Evolutionary conservation across 2,797 vertebrate genomes (phyloP).

Genomic region (Melanotaenia parkinsoni): DNA sequence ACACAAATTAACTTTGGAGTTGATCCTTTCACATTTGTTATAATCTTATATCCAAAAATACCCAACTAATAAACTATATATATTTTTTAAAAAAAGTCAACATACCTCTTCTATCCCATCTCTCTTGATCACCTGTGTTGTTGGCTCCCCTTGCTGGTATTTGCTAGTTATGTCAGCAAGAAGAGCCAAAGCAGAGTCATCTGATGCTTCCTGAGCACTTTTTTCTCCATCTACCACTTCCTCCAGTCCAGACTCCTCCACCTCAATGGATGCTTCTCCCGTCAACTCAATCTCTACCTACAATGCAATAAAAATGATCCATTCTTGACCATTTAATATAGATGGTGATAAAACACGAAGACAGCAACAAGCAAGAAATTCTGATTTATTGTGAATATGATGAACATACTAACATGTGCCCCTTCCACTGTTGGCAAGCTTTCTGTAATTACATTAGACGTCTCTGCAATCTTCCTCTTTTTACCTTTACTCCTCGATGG

Average conservation of each 20-base stretch:
- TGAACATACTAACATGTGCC: constrained; percentile 83
- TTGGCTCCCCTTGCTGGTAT: constrained; percentile 91
- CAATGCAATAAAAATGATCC: constrained; percentile 16
- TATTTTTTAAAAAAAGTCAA: not conserved
- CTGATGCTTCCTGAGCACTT: constrained; percentile 87
- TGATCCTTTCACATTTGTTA: not conserved
- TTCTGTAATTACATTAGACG: constrained; percentile 94
- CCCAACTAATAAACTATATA: too few species aligned
- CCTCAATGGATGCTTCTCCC: constrained; percentile 86
- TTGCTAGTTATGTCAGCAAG: constrained; percentile 98
- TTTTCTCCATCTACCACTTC: constrained; percentile 89
- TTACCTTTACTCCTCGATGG: constrained; percentile 83
- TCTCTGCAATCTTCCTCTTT: constrained; percentile 95
- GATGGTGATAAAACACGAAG: not conserved
- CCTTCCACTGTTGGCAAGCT: constrained; percentile 89
- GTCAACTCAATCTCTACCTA: constrained; percentile 93
- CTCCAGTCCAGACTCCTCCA: constrained; percentile 88
- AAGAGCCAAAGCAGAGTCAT: constrained; percentile 95
- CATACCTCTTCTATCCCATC: constrained; percentile 78
- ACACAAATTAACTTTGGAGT: constrained; percentile 4
- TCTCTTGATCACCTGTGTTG: constrained; percentile 82
- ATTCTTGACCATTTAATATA: not conserved
- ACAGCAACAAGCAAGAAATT: not conserved
- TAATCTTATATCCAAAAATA: not conserved
- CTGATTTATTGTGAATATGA: not conserved